Base-by-base conservation (phyloP, 2,113 vertebrate genomes). In the Orycteropus afer region DNA sequence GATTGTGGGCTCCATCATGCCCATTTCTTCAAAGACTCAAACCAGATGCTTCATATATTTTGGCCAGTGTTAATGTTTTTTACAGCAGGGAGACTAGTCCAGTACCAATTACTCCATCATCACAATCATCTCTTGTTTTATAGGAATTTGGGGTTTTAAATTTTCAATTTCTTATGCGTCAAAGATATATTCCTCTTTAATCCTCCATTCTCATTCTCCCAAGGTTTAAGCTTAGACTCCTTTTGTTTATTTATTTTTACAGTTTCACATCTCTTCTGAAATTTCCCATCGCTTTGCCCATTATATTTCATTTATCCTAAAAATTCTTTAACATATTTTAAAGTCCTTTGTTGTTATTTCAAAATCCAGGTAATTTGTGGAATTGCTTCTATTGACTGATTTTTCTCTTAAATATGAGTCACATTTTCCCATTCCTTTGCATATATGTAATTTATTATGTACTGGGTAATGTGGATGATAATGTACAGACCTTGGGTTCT, bases 121-220 rank as follows among this genome's bases (percentile, higher is more conserved):
- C 67, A 69, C 7, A 1, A 10, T 6, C 8, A 34, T 51, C 4
- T 61, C 67, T 78, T 51, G 42, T 83, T 71, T 83, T 47, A 88
- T 63, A 59, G 91, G 37, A 47, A 17, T 79, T 96, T 49, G 69
- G 81, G n/a, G 57, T 51, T 71, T 61, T 77, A 61, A 91, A 87
- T 45, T 7, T 82, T 83, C 7, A 12, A 32, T 81, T 25, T 69
- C n/a, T 2, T 40, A 3, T 55, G 32, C 29, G 8, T 77, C n/a
- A 87, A 61, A 82, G 3, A 42, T n/a, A 59, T 74, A 81, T n/a
- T 69, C 25, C 77, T 34, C 5, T 81, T 49, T 49, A 34, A 14
- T 27, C 12, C 22, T 13, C 7, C 14, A 65, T 51, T 55, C 83
- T 12, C 2, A 18, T 22, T 37, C 14, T 69, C 32, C 42, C 51